Conservation (phyloP, 2,888 invertebrate genomes). For the Phyllotreta striolata region DNA sequence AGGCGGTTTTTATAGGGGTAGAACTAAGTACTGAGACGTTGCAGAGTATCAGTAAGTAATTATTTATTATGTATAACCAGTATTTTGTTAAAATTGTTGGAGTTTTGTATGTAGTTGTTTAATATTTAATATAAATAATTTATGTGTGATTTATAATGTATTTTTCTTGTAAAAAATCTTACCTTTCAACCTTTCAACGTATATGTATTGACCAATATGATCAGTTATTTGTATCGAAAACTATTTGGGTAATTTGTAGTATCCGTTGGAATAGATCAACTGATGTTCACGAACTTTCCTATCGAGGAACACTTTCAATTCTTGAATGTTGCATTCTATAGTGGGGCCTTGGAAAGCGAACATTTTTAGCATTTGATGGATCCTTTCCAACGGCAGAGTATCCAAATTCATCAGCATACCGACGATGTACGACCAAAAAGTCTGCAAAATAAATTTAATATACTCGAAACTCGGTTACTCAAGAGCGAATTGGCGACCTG, state of each 20-base stretch:
- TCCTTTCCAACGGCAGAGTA: conserved; percentile 87
- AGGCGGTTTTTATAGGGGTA: background rate
- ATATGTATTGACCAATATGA: background rate
- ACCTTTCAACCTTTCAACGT: background rate
- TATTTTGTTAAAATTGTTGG: background rate
- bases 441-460: conserved; percentile 60
- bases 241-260: conserved; percentile 84
- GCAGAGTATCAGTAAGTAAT: background rate
- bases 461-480: conserved; percentile 4
- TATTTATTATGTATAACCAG: background rate
- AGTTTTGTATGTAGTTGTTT: background rate
- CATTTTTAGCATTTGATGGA: conserved; percentile 96
- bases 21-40: background rate
- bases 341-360: conserved; percentile 93
- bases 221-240: background rate
- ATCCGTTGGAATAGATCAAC: conserved; percentile 82
- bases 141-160: too few species aligned
- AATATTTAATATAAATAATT: too few species aligned
- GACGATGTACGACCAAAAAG: conserved; percentile 96
- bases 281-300: conserved; percentile 92
- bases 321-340: conserved; percentile 87
- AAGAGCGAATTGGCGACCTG: conserved; percentile 65
- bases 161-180: background rate
- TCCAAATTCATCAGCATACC: conserved; percentile 97
- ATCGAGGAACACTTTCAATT: conserved; percentile 88